Percentiles rank a stretch among this genome's conserved stretches.
These are phyloP conservation scores for Hydractinia echinata DNA, from an alignment of 30 jellyfish, hydroid and myxozoan genomes.

Conservation along the genomic window DNA sequence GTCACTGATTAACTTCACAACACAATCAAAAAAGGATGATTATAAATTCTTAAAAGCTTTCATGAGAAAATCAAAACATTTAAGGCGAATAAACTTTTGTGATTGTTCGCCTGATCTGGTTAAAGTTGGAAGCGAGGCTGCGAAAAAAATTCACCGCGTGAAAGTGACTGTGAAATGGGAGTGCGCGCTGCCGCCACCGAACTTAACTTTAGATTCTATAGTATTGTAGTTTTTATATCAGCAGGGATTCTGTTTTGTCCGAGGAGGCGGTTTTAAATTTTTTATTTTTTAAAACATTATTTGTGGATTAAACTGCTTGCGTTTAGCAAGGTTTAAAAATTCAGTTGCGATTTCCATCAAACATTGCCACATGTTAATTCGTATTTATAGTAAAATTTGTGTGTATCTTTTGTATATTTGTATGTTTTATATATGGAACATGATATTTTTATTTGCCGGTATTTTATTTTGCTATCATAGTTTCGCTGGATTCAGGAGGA, in stretches of 20 bases:
- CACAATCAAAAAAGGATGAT: slow-evolving; percentile 41
- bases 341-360: too few relatives aligned
- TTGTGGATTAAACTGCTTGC: too few relatives aligned
- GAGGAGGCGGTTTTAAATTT: background rate
- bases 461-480: too few relatives aligned
- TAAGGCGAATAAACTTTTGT: slow-evolving; percentile 71
- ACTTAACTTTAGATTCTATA: slow-evolving; percentile 63
- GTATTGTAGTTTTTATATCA: background rate
- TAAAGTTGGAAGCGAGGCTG: slow-evolving; percentile 24
- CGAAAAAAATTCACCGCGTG: slow-evolving; percentile 17
- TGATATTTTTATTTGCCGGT: too few relatives aligned
- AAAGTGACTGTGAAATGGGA: slow-evolving; percentile 89
- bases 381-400: too few relatives aligned
- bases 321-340: too few relatives aligned
- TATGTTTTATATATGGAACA: too few relatives aligned
- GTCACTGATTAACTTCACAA: slow-evolving; percentile 68
- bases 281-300: background rate
- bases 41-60: slow-evolving; percentile 48
- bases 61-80: slow-evolving; percentile 16
- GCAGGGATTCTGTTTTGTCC: too few relatives aligned
- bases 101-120: slow-evolving; percentile 80
- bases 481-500: too few relatives aligned
- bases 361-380: too few relatives aligned
- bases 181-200: slow-evolving; percentile 98
- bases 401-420: too few relatives aligned